These are phyloP conservation scores for Ceratosolen fusciceps DNA, from an alignment of 1,140 invertebrate genomes.

Conservation along the genomic window DNA sequence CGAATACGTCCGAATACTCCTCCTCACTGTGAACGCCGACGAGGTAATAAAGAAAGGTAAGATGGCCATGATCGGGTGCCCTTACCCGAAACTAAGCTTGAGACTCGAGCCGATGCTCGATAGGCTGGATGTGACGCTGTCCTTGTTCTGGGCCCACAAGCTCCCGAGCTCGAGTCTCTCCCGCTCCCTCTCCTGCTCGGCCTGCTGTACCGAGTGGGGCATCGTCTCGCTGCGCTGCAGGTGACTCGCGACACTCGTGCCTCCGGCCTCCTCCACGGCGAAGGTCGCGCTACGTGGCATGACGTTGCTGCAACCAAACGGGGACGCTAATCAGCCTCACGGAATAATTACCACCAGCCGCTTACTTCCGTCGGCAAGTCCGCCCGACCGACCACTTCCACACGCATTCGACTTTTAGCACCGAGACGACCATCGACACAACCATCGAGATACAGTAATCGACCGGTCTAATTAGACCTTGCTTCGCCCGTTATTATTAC, in stretches of 20 bases:
- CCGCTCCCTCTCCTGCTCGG: slow-evolving; percentile 67
- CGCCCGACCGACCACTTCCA: too few relatives aligned
- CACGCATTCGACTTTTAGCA: too few relatives aligned
- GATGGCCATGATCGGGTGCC: background rate
- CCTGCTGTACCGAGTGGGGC: slow-evolving; percentile 73
- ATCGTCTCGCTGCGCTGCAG: slow-evolving; percentile 87
- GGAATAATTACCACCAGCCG: too few relatives aligned
- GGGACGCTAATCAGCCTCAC: background rate
- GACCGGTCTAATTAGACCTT: too few relatives aligned
- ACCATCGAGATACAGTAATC: too few relatives aligned
- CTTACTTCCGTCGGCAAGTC: too few relatives aligned
- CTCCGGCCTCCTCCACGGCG: slow-evolving; percentile 63
- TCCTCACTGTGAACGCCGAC: background rate
- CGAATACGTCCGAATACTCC: slow-evolving; percentile 4
- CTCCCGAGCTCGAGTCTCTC: slow-evolving; percentile 67
- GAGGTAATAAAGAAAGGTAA: background rate
- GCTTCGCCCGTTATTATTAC: too few relatives aligned
- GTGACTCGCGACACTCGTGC: slow-evolving; percentile 59
- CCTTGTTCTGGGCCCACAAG: slow-evolving; percentile 70
- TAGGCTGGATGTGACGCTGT: slow-evolving; percentile 81
- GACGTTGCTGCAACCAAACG: slow-evolving; percentile 56
- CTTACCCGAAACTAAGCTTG: slow-evolving; percentile 88
- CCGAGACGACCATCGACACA: too few relatives aligned
- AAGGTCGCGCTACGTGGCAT: slow-evolving; percentile 68
- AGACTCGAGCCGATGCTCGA: slow-evolving; percentile 83